Base-by-base conservation (phyloP, 2,113 vertebrate genomes). In the Nicator chloris region DNA sequence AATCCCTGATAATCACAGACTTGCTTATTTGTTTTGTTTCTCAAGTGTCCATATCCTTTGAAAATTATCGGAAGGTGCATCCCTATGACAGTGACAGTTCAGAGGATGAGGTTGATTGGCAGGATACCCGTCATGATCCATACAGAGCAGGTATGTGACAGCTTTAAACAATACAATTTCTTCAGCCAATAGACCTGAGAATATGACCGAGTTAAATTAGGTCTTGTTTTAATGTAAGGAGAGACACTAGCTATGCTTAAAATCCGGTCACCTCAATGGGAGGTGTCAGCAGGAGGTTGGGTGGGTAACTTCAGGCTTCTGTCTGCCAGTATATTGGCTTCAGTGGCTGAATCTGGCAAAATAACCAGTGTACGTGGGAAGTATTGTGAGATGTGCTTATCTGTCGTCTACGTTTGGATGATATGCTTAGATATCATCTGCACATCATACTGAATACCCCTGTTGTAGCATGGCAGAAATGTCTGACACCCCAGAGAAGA, bases 101-200 rank as follows among this genome's bases (percentile, higher is more conserved):
- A 0, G 99, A 99, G 92, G 99, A 99, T 73, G 99, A 99, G 96
- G 99, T 99, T 39, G 99, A 99, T 95, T 99, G 99, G 99, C 99
- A 99, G 95, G 99, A 99, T 96, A 99, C 99, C 7, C 97, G 98
- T 24, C 97, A 99, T 26, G 99, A 99, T 96, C 99, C 99, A 18
- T 99, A 99, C 42, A 98, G 97, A 97, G 98, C 98, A 88, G 99
- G 99, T 99, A 97, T 37, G 88, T 71, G 63, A 27, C 33, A 28
- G 45, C 37, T 75, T 45, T 59, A 61, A 78, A 17, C 31, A 47
- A 18, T 37, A 44, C 8, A 7, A 5, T 75, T 57, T 78, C 30
- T 54, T 66, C 1, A 1, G 26, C 45, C 64, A 30, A 26, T 24
- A 51, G 49, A 50, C 53, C n/a, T 75, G 50, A 82, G 30, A 61